Conservation (phyloP, 2,888 invertebrate genomes). For the Tiphia femorata region DNA sequence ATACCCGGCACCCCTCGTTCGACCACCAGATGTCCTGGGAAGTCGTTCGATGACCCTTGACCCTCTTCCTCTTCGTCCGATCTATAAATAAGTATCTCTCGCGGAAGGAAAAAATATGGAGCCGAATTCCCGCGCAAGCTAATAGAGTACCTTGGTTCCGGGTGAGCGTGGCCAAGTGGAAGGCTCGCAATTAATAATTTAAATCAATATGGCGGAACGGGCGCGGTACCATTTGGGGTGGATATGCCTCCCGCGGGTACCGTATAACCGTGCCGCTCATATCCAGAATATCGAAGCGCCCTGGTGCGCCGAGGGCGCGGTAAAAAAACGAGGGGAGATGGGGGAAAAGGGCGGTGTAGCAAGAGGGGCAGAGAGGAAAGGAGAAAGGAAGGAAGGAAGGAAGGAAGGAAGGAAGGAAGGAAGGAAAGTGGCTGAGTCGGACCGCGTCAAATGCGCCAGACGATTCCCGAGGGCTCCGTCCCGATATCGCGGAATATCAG, state of each 20-base stretch:
- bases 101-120: too few species aligned
- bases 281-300: slow-evolving; percentile 35
- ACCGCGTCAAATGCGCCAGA: slow-evolving; percentile 39
- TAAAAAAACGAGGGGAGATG: neutral
- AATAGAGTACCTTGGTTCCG: too few species aligned
- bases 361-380: slow-evolving; percentile 18
- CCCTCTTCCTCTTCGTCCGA: too few species aligned
- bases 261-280: slow-evolving; percentile 36
- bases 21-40: too few species aligned
- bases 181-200: slow-evolving; percentile 65
- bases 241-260: slow-evolving; percentile 60
- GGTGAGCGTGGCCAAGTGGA: too few species aligned
- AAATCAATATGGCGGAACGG: slow-evolving; percentile 62
- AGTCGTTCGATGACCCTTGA: too few species aligned
- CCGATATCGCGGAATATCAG: slow-evolving; percentile 37
- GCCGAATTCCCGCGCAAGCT: too few species aligned
- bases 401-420: too few species aligned
- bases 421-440: too few species aligned
- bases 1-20: too few species aligned
- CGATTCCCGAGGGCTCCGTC: slow-evolving; percentile 40
- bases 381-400: too few species aligned
- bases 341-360: neutral
- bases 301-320: slow-evolving; percentile 2
- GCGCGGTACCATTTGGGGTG: slow-evolving; percentile 48
- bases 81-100: too few species aligned